Evolutionary conservation across 2,113 vertebrate genomes (phyloP), one percentile per base, ranked within the genome.

Genomic region (Cochlearius cochlearius): DNA sequence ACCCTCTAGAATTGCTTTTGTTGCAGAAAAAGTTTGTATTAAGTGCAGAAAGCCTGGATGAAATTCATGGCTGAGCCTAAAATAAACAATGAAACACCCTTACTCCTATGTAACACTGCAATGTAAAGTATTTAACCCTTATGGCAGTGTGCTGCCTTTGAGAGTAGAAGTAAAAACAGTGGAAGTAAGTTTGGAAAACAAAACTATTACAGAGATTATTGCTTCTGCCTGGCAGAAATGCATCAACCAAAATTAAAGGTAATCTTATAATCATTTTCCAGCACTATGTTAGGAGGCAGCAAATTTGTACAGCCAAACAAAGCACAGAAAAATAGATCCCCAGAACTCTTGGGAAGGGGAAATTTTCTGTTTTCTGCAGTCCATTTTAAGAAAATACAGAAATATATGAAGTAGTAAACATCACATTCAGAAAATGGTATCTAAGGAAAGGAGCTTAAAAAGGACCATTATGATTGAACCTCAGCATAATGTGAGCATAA

Each of bases 241-340:
- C 49, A 66, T 76, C 78, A 86, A 90, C 56, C 36, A 93, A 88
- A 95, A 90, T 89, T 64, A 89, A 92, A 88, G 63, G 92, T 69
- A 93, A 91, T 49, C 26, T 39, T 80, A 82, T 83, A 94, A 94
- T 83, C 0, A 69, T 92, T 96, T 95, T 88, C 32, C 76, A 91
- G 26, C 0, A 1, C 27, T 76, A 83, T 22, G 62, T 74, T 88
- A 92, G 66, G 36, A 86, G 36, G 60, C 50, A 84, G 55, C 20
- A 78, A 25, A 93, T 80, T 60, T 73, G 58, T 84, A 66, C 60
- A 92, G 82, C 90, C 92, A 90, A 95, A 63, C 23, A 94, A 88
- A 94, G 30, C 83, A 84, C 10, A 64, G 12, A 66, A 64, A 92
- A 92, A 86, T 56, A 94, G 36, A 66, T 63, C 17, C 17, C 43